Percentiles rank a stretch among this genome's conserved stretches.
Evolutionary conservation across 2,888 invertebrate species (phyloP).

Genomic region (Tiliacea citrago): DNA sequence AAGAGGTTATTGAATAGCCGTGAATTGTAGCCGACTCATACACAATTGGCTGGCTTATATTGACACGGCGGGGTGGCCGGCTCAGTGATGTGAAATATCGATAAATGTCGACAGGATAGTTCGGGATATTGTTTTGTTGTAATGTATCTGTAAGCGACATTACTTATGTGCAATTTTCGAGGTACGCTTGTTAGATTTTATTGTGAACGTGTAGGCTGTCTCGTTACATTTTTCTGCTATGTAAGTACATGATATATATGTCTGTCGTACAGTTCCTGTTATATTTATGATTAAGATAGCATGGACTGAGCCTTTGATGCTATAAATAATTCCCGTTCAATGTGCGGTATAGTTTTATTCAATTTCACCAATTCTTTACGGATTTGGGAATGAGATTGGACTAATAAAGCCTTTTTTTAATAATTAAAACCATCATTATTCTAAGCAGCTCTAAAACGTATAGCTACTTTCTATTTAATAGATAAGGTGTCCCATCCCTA

Average conservation of each 20-base stretch:
- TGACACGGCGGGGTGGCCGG: conserved; percentile 85
- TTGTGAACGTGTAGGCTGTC: conserved; percentile 47
- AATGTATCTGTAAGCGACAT: conserved; percentile 57
- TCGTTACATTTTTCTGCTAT: conserved; percentile 46
- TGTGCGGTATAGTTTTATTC: neutral
- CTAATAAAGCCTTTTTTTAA: neutral
- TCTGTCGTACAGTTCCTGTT: conserved; percentile 20
- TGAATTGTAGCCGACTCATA: conserved; percentile 85
- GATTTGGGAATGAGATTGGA: neutral
- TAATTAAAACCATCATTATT: too few relatives aligned
- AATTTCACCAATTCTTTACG: neutral
- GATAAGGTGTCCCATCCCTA: conserved; percentile 56
- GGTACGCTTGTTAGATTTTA: conserved; percentile 57
- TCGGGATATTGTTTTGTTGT: conserved; percentile 62
- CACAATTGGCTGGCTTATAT: conserved; percentile 86
- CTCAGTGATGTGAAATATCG: conserved; percentile 74
- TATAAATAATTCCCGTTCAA: conserved; percentile 10
- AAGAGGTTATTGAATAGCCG: conserved; percentile 86
- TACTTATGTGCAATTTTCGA: conserved; percentile 60
- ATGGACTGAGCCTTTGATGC: neutral
- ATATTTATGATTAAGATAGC: conserved; percentile 43
- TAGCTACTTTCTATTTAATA: neutral
- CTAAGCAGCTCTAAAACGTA: too few relatives aligned
- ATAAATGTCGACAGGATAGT: conserved; percentile 62
- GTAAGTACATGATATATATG: conserved; percentile 36